These are phyloP conservation scores for Maccullochella peelii DNA, from an alignment of 2,113 vertebrate species.

Conservation along the genomic window DNA sequence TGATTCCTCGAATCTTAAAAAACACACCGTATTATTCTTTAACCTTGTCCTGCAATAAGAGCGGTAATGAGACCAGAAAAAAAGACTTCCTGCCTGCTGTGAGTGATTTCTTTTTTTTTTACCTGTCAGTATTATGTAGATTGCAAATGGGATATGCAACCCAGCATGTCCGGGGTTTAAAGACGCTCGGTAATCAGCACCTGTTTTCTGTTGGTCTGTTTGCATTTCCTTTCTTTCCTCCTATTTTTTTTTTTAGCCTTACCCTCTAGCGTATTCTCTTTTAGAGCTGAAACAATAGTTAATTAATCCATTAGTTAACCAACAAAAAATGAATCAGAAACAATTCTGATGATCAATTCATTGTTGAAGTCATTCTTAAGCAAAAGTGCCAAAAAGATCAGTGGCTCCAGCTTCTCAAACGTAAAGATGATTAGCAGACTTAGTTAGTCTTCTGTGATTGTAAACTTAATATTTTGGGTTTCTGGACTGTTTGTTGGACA, in stretches of 20 bases:
- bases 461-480: no score
- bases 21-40: neutral
- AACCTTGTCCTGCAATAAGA: slow-evolving; percentile 20
- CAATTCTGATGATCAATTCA: neutral
- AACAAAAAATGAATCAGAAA: neutral
- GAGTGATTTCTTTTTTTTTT: slow-evolving; percentile 30
- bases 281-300: neutral
- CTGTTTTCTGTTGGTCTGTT: slow-evolving; percentile 11
- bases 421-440: neutral
- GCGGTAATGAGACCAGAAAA: slow-evolving; percentile 41
- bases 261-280: neutral
- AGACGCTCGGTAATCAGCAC: slow-evolving; percentile 24
- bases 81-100: slow-evolving; percentile 9
- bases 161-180: slow-evolving; percentile 21
- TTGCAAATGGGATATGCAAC: slow-evolving; percentile 32
- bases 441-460: no score
- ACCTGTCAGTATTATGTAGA: slow-evolving; percentile 49
- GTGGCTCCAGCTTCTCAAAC: neutral
- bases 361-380: neutral
- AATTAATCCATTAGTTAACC: neutral
- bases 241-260: neutral
- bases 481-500: no score
- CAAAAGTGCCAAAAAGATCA: no score
- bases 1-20: slow-evolving; percentile 15
- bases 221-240: neutral